Evolutionary conservation across 2,113 vertebrate species (phyloP).

Genomic region (Phasianus colchicus): DNA sequence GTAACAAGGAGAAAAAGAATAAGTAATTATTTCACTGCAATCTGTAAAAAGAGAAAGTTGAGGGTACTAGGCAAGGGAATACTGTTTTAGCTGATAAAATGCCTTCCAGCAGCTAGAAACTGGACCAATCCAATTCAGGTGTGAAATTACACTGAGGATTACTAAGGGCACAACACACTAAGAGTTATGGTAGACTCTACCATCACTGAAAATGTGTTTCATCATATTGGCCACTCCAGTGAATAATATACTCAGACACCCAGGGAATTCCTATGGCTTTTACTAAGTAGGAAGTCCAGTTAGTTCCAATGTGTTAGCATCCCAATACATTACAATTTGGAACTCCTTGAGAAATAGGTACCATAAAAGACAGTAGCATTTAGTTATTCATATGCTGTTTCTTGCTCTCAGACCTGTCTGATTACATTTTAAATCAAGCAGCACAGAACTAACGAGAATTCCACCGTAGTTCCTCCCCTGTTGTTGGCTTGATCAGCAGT

Average conservation of each 20-base stretch:
- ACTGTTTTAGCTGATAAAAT: conserved; percentile 40
- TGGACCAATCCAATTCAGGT: background rate
- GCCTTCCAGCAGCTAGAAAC: conserved; percentile 38
- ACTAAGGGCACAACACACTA: background rate
- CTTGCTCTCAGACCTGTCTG: background rate
- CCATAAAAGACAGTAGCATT: conserved; percentile 14
- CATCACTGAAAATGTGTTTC: conserved; percentile 20
- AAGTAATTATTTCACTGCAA: background rate
- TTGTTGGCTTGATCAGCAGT: conserved; percentile 13
- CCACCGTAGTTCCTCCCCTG: background rate
- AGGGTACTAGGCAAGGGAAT: conserved; percentile 8
- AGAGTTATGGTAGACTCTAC: background rate
- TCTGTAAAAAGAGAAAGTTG: background rate
- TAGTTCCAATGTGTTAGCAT: conserved; percentile 11
- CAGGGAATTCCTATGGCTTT: conserved; percentile 46
- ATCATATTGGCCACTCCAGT: conserved; percentile 8
- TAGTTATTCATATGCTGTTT: background rate
- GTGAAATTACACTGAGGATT: conserved; percentile 38
- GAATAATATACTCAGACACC: conserved; percentile 30
- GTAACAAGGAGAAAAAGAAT: background rate
- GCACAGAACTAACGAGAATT: conserved; percentile 27
- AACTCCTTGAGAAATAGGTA: conserved; percentile 14
- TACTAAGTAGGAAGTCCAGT: conserved; percentile 32
- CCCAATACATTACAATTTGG: conserved; percentile 3
- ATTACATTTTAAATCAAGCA: conserved; percentile 23